Evolutionary conservation across 2,797 vertebrate genomes (phyloP).

Genomic region (Catharus ustulatus): DNA sequence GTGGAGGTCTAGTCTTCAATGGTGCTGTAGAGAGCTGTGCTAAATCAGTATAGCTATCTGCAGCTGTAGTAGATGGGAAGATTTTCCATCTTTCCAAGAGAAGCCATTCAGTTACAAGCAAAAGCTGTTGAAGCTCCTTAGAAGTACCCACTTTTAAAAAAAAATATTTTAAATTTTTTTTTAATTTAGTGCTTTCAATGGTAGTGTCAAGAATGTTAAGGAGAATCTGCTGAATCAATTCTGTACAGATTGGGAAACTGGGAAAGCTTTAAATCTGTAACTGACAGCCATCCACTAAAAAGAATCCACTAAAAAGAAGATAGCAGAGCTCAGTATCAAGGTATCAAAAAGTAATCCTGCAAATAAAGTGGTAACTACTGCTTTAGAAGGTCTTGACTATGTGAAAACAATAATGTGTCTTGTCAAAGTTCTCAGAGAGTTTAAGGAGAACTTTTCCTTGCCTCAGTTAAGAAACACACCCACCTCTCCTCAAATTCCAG

Average conservation of each 20-base stretch:
- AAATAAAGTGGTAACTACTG: background rate
- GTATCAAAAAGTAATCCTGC: background rate
- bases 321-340: background rate
- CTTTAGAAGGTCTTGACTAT: background rate
- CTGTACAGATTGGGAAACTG: background rate
- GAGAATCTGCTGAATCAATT: background rate
- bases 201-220: background rate
- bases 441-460: background rate
- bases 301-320: background rate
- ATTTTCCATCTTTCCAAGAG: background rate
- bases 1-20: background rate
- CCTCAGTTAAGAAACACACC: background rate
- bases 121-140: background rate
- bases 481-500: background rate
- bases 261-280: background rate
- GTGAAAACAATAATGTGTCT: background rate
- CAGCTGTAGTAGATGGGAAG: background rate
- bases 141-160: background rate
- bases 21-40: background rate
- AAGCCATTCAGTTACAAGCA: background rate
- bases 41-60: background rate
- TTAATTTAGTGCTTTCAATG: background rate
- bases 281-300: background rate
- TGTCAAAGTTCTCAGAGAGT: background rate
- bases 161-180: background rate